Conservation (phyloP, 2,797 vertebrate genomes). For the Oceanodroma leucorhoa region DNA sequence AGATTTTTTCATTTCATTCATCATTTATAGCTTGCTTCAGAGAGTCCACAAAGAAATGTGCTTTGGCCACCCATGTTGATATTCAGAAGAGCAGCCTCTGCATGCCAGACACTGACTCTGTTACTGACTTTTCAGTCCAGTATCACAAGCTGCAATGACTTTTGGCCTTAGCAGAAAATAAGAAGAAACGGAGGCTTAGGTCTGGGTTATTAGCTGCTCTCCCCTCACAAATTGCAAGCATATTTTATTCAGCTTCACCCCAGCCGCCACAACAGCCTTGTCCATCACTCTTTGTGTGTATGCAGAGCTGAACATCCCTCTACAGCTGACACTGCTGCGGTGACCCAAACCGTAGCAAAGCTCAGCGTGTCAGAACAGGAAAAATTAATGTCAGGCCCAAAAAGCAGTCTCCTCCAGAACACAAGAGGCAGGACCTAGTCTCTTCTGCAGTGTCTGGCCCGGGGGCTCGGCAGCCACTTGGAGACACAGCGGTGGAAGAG, state of each 20-base stretch:
- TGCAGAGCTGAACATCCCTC: neutral
- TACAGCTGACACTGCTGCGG: rapidly evolving
- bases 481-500: rapidly evolving
- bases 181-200: neutral
- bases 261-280: neutral
- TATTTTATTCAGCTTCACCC: neutral
- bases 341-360: neutral
- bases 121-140: neutral
- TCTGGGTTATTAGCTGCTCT: neutral
- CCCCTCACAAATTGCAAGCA: neutral
- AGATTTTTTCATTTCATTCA: neutral
- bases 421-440: neutral
- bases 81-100: neutral
- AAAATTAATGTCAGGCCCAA: neutral
- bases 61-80: neutral
- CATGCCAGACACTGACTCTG: neutral
- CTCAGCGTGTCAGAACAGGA: neutral
- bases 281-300: neutral
- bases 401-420: neutral
- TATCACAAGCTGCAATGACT: neutral
- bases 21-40: neutral
- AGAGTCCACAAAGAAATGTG: neutral
- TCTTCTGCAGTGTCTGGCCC: neutral
- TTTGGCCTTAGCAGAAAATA: neutral
- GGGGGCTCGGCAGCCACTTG: rapidly evolving